Evolutionary conservation across 2,113 vertebrate species (phyloP).

Genomic region (Thymallus thymallus): DNA sequence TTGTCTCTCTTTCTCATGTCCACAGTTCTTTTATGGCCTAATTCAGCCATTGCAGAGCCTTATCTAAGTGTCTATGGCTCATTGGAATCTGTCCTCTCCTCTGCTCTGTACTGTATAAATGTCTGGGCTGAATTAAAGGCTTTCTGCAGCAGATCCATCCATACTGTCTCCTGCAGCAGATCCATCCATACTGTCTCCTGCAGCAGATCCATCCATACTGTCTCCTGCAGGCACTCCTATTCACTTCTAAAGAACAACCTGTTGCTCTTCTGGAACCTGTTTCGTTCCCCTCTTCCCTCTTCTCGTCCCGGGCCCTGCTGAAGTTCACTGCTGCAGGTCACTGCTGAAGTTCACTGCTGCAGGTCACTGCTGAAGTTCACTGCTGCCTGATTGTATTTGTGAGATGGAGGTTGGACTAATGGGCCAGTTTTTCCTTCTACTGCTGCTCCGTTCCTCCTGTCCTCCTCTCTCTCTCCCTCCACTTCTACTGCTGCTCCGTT

Average conservation of each 20-base stretch:
- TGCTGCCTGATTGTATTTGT: conserved; percentile 27
- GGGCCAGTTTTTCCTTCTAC: conserved; percentile 19
- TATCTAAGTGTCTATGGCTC: background rate
- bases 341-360: conserved; percentile 36
- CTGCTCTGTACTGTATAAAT: background rate
- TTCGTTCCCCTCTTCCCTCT: background rate
- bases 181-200: background rate
- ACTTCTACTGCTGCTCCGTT: background rate
- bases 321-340: conserved; percentile 39
- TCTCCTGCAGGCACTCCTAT: background rate
- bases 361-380: conserved; percentile 41
- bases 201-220: background rate
- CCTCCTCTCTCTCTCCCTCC: background rate
- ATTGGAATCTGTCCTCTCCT: background rate
- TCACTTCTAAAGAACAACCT: too few species aligned
- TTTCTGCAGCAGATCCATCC: background rate
- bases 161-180: background rate
- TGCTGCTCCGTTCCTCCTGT: background rate
- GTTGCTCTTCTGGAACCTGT: background rate
- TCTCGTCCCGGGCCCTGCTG: background rate
- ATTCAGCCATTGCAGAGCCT: background rate
- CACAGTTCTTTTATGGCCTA: background rate
- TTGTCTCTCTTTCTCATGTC: background rate
- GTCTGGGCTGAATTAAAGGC: too few species aligned
- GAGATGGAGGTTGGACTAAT: conserved; percentile 44